phyloP scores from a whole-genome alignment of 2,888 invertebrate genomes.

The Philonicus albiceps region DNA sequence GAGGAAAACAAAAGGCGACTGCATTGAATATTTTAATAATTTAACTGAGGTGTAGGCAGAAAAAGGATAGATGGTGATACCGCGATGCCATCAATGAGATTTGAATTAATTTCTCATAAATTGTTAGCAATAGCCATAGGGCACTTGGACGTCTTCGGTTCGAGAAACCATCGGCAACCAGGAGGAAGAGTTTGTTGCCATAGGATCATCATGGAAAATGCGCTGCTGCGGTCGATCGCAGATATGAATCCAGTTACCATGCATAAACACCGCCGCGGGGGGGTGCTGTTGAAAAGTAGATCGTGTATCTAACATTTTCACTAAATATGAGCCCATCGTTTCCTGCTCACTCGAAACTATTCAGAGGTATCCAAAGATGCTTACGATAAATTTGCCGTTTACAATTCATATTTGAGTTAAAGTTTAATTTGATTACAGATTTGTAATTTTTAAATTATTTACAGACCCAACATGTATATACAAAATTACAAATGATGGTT shows the following conservation, averaged over 20 bases:
- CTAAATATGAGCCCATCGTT: not conserved
- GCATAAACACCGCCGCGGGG: conserved; percentile 22
- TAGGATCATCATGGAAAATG: conserved; percentile 3
- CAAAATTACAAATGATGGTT: not conserved
- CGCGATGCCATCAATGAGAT: conserved; percentile 39
- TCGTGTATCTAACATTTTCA: conserved; percentile 29
- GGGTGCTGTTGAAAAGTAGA: conserved; percentile 30
- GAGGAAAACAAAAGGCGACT: not conserved
- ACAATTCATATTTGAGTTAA: not conserved
- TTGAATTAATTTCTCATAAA: conserved; percentile 44
- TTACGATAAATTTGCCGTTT: not conserved
- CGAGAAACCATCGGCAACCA: not conserved
- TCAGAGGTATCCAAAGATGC: not conserved
- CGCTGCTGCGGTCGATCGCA: not conserved
- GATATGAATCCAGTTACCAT: conserved; percentile 21
- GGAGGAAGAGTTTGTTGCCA: conserved; percentile 4
- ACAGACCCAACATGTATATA: not conserved
- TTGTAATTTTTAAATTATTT: not conserved
- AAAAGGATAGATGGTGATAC: conserved; percentile 35
- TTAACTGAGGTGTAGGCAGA: conserved; percentile 34
- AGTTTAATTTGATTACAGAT: not conserved
- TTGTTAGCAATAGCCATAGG: conserved; percentile 42
- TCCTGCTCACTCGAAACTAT: not conserved
- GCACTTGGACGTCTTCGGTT: conserved; percentile 19
- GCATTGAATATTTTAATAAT: conserved; percentile 38